Conservation (phyloP, 1,140 invertebrate species). For the Papilio dardanus region DNA sequence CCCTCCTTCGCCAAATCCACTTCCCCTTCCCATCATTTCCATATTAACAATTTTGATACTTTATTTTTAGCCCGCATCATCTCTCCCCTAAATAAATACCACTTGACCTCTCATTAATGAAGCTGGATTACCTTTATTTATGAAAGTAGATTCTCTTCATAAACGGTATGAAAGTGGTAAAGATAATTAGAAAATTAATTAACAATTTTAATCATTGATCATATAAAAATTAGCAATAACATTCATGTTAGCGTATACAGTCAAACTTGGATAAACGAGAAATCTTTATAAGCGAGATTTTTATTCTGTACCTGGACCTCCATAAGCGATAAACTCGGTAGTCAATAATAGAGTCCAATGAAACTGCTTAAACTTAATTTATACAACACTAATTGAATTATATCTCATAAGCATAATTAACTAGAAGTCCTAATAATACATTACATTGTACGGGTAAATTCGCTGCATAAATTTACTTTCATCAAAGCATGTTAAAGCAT, state of each 20-base stretch:
- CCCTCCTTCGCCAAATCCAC: too few species aligned
- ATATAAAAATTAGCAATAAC: neutral
- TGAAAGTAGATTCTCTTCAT: neutral
- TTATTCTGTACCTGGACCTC: too few species aligned
- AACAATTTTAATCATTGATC: neutral
- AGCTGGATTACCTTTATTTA: slow-evolving; percentile 5
- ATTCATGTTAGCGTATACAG: too few species aligned
- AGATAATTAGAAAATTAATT: neutral
- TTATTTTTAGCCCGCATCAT: slow-evolving; percentile 22
- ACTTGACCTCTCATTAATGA: slow-evolving; percentile 12
- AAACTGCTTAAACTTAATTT: too few species aligned
- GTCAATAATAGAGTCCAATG: too few species aligned
- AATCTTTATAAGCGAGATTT: too few species aligned
- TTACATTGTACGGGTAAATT: slow-evolving; percentile 36
- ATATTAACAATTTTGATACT: slow-evolving; percentile 10
- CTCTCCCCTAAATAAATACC: slow-evolving; percentile 24
- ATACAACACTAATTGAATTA: neutral
- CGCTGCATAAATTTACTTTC: slow-evolving; percentile 41
- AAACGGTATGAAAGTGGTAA: neutral
- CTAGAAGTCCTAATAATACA: slow-evolving; percentile 11
- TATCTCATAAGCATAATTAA: slow-evolving; percentile 5
- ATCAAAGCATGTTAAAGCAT: slow-evolving; percentile 39
- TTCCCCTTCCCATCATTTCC: too few species aligned
- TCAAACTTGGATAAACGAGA: too few species aligned
- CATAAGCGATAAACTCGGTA: too few species aligned